Percentiles rank a stretch among this genome's conserved stretches.
Evolutionary conservation across 1,140 invertebrate species (phyloP).

Genomic region (Ceratitis capitata): DNA sequence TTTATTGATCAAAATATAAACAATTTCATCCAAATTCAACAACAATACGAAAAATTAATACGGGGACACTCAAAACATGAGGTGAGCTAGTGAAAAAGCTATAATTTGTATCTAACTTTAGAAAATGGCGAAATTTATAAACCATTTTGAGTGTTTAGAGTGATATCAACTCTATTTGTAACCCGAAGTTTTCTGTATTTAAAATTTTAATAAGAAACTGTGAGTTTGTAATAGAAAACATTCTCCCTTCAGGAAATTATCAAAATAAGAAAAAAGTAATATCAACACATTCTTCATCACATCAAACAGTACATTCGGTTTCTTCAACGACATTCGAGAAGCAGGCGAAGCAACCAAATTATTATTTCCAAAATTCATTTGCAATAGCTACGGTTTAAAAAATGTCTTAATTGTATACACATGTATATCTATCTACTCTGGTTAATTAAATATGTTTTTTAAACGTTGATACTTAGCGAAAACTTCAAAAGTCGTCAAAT

Average conservation of each 20-base stretch:
- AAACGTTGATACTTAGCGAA: background rate
- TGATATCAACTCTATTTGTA: no score
- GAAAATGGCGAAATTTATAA: background rate
- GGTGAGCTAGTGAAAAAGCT: background rate
- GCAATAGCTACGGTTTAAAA: slow-evolving; percentile 37
- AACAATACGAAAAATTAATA: background rate
- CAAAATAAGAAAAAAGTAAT: no score
- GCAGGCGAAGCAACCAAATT: background rate
- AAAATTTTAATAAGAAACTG: no score
- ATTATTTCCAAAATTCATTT: slow-evolving; percentile 10
- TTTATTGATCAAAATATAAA: no score
- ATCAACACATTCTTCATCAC: background rate
- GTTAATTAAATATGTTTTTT: background rate
- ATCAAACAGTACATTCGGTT: background rate
- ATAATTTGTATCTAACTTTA: background rate
- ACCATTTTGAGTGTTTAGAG: background rate
- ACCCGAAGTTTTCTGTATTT: no score
- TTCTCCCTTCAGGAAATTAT: no score
- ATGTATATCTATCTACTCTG: no score
- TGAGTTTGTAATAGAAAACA: no score
- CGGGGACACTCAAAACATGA: background rate
- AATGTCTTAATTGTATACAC: no score
- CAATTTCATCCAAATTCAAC: background rate
- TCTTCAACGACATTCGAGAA: slow-evolving; percentile 39
- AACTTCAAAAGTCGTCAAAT: background rate